These are phyloP conservation scores for Athene noctua DNA, from an alignment of 2,113 vertebrate genomes.

Conservation along the genomic window DNA sequence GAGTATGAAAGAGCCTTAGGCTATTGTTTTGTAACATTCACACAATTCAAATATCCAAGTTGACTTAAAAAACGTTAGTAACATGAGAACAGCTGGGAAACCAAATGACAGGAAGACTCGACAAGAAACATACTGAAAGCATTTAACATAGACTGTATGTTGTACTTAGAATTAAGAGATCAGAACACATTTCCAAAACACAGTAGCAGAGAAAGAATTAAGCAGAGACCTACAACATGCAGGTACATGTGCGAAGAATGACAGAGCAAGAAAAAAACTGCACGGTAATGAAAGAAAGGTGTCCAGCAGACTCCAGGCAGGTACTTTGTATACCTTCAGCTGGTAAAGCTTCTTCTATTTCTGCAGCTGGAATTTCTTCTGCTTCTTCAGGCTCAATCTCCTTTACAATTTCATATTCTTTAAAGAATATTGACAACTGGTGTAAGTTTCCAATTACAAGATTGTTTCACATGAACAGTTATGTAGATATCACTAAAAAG, in stretches of 20 bases:
- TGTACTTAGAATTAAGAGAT: background rate
- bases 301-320: background rate
- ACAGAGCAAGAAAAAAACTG: background rate
- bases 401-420: conserved; percentile 73
- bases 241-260: background rate
- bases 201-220: background rate
- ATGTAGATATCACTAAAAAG: background rate
- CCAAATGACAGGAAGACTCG: background rate
- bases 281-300: background rate
- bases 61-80: background rate
- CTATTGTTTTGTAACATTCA: background rate
- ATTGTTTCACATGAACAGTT: conserved; percentile 15
- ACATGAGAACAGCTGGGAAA: background rate
- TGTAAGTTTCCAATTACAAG: conserved; percentile 29
- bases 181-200: background rate
- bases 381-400: conserved; percentile 61
- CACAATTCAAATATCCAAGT: background rate
- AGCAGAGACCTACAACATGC: background rate
- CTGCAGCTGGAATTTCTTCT: conserved; percentile 61
- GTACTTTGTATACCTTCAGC: conserved; percentile 66
- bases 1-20: background rate
- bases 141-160: background rate
- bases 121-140: background rate
- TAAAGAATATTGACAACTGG: conserved; percentile 73
- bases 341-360: conserved; percentile 64